These are phyloP conservation scores for Sebastes oblongus DNA, from an alignment of 2,797 vertebrate species.

Conservation along the genomic window DNA sequence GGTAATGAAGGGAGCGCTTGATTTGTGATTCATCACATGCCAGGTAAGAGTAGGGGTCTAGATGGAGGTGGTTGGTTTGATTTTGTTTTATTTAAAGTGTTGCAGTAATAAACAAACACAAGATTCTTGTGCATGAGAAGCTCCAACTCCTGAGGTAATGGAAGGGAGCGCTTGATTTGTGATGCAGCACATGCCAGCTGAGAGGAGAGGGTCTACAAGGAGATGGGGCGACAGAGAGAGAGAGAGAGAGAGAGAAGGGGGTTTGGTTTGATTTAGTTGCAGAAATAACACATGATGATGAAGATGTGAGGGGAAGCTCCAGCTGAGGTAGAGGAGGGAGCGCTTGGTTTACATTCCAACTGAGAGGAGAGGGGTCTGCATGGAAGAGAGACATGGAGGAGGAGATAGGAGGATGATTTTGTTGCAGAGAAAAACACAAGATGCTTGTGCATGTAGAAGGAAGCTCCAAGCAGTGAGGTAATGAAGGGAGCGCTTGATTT, in stretches of 20 bases:
- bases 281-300: neutral
- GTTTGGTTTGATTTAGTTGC: neutral
- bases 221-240: neutral
- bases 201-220: too few relatives aligned
- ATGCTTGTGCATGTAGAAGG: neutral
- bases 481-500: constrained; percentile 6
- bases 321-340: neutral
- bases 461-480: neutral
- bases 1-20: constrained; percentile 6
- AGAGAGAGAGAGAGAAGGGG: neutral
- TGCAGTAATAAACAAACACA: too few relatives aligned
- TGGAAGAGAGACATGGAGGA: neutral
- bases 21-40: neutral
- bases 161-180: too few relatives aligned
- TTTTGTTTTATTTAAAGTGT: too few relatives aligned
- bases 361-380: neutral
- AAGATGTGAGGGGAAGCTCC: neutral
- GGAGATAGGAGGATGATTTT: neutral
- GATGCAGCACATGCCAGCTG: too few relatives aligned
- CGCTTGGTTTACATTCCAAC: neutral
- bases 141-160: too few relatives aligned
- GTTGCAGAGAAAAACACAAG: neutral
- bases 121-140: too few relatives aligned
- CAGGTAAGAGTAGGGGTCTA: neutral
- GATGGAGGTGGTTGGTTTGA: neutral